Conservation (phyloP, 2,888 invertebrate genomes). For the Ennomos quercinarius region DNA sequence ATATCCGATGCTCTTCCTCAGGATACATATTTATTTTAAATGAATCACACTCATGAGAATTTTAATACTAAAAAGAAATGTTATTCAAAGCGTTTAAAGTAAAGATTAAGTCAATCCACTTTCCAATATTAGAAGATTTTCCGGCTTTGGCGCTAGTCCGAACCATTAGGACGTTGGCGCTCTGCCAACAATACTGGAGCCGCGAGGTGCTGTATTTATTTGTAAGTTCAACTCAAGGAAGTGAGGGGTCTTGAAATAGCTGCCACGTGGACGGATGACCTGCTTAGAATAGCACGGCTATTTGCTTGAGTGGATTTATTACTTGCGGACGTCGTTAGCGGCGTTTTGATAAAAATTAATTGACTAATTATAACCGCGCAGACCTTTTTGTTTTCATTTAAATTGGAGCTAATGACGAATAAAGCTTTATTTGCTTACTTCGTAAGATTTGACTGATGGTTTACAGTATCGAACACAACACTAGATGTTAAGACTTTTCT, state of each 20-base stretch:
- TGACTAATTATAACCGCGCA: background rate
- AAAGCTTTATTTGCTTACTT: too few species aligned
- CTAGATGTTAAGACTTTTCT: too few species aligned
- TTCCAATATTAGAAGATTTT: constrained; percentile 76
- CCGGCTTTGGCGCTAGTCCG: constrained; percentile 74
- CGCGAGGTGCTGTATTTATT: constrained; percentile 77
- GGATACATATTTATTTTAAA: too few species aligned
- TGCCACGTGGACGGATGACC: constrained; percentile 67
- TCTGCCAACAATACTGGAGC: constrained; percentile 59
- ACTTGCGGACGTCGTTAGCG: constrained; percentile 24
- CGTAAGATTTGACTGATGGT: too few species aligned
- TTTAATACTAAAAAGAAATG: constrained; percentile 4
- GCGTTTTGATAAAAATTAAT: constrained; percentile 12
- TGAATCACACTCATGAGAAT: too few species aligned
- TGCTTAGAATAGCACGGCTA: constrained; percentile 43
- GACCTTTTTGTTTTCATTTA: background rate
- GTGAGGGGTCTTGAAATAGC: constrained; percentile 80
- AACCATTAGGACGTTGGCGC: constrained; percentile 80
- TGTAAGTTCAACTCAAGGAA: constrained; percentile 82
- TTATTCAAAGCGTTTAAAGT: constrained; percentile 37
- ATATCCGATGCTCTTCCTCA: too few species aligned
- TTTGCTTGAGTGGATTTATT: constrained; percentile 25
- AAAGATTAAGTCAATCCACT: constrained; percentile 70
- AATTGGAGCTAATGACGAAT: background rate
- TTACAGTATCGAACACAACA: too few species aligned